Evolutionary conservation across 2,888 invertebrate species (phyloP).

Genomic region (Hemicrepidius hirtus): DNA sequence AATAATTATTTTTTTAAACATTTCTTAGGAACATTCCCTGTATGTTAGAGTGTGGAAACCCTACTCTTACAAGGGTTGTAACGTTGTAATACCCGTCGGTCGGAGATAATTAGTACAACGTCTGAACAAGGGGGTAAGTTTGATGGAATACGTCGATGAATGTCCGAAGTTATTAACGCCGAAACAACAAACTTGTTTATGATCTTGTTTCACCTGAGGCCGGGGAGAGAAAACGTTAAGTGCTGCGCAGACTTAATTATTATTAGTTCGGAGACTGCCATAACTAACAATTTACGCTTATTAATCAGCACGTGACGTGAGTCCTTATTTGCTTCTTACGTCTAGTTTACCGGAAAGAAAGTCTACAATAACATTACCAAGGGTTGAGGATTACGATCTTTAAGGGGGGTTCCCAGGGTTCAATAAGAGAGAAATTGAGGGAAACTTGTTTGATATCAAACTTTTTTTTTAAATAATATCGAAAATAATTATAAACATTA

Average conservation of each 20-base stretch:
- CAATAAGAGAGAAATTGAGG: neutral
- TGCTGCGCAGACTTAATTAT: slow-evolving; percentile 8
- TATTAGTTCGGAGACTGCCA: neutral
- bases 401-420: neutral
- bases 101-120: slow-evolving; percentile 7
- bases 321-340: slow-evolving; percentile 26
- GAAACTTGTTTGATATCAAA: no score
- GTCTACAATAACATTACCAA: slow-evolving; percentile 4
- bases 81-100: slow-evolving; percentile 14
- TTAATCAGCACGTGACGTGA: slow-evolving; percentile 15
- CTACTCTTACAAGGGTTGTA: slow-evolving; percentile 13
- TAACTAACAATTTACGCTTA: slow-evolving; percentile 13
- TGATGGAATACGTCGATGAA: slow-evolving; percentile 31
- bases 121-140: slow-evolving; percentile 26
- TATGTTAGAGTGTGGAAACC: neutral
- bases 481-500: no score
- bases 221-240: slow-evolving; percentile 15
- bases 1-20: no score
- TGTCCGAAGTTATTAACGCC: slow-evolving; percentile 27
- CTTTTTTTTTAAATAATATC: no score
- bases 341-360: slow-evolving; percentile 23
- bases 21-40: no score
- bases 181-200: slow-evolving; percentile 29
- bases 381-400: slow-evolving; percentile 11
- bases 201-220: slow-evolving; percentile 21